Evolutionary conservation across 2,888 invertebrate genomes (phyloP), one percentile per base, ranked within the genome.

Genomic region (Drosophila tripunctata): DNA sequence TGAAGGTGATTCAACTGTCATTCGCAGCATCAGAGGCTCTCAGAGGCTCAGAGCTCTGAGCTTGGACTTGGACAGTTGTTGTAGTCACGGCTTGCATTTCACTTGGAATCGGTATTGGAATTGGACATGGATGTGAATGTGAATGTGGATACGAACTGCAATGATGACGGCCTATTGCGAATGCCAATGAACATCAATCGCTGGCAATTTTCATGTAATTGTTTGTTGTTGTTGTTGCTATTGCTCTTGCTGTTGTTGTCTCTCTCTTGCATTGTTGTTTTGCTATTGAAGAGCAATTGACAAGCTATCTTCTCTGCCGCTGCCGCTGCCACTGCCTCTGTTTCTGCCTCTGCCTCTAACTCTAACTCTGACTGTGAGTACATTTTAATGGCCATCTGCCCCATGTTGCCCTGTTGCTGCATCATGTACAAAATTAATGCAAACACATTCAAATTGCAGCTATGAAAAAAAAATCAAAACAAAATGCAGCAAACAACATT

Each of bases 161-260:
- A 81, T 79, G 79, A 80, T 72, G 79, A 79, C 73, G 75, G 67
- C 74, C 75, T 64, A 76, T 73, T 80, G 68, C 73, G 56, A 66
- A 58, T 73, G 58, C 67, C 83, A 73, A 84, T 77, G 79, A 81
- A 78, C 86, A 87, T 86, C 85, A 84, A 87, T 87, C 87, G 82
- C 57, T 82, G 77, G 82, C 79, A 87, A 87, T 87, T 87, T 87
- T 86, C 86, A 68, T 82, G 80, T 84, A 84, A 84, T 87, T 86
- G 86, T 87, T 78, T 73, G 81, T 66, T 69, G 72, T 62, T 79
- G 67, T 73, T 71, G 65, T 68, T 54, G 61, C 10, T 27, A 27
- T 27, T 27, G 27, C 8, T 27, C 8, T 65, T 56, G 41, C 64
- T 65, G 61, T 50, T 66, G 64, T 41, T 70, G 66, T 65, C 70